Conservation (phyloP, 2,888 invertebrate genomes). For the Salpingus planirostris region DNA sequence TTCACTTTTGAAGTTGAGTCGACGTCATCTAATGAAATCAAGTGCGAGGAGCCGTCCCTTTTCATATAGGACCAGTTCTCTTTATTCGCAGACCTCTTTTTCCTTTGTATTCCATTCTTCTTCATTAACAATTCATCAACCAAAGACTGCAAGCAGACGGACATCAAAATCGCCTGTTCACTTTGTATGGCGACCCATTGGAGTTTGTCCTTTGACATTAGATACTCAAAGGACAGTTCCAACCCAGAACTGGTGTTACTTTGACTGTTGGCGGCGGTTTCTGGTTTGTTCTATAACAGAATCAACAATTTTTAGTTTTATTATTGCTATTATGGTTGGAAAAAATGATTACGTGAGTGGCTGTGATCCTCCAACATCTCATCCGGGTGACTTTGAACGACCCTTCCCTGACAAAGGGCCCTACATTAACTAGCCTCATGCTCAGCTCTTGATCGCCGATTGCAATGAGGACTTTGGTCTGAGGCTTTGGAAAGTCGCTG, state of each 20-base stretch:
- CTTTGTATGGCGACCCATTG: conserved; percentile 91
- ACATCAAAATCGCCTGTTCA: conserved; percentile 90
- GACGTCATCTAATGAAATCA: conserved; percentile 44
- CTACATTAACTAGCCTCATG: conserved; percentile 52
- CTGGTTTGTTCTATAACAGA: conserved; percentile 28
- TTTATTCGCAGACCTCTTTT: conserved; percentile 32
- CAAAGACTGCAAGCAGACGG: conserved; percentile 89
- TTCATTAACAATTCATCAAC: conserved; percentile 85
- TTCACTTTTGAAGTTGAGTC: conserved; percentile 23
- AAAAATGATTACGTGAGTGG: conserved; percentile 54
- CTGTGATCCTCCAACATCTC: conserved; percentile 95
- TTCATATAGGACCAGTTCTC: conserved; percentile 62
- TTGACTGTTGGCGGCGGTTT: conserved; percentile 28
- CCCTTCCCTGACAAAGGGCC: conserved; percentile 62
- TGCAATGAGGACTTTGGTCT: conserved; percentile 61
- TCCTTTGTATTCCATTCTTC: conserved; percentile 51
- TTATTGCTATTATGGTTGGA: too few relatives aligned
- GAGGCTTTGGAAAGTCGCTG: conserved; percentile 67
- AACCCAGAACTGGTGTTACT: conserved; percentile 44
- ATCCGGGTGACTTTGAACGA: conserved; percentile 91
- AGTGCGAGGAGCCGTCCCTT: conserved; percentile 62
- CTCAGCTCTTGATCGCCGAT: conserved; percentile 83
- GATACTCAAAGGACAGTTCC: conserved; percentile 91
- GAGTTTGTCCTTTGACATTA: conserved; percentile 82
- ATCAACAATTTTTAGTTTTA: background rate